phyloP scores from a whole-genome alignment of 1,140 invertebrate genomes.

The Argopecten irradians region DNA sequence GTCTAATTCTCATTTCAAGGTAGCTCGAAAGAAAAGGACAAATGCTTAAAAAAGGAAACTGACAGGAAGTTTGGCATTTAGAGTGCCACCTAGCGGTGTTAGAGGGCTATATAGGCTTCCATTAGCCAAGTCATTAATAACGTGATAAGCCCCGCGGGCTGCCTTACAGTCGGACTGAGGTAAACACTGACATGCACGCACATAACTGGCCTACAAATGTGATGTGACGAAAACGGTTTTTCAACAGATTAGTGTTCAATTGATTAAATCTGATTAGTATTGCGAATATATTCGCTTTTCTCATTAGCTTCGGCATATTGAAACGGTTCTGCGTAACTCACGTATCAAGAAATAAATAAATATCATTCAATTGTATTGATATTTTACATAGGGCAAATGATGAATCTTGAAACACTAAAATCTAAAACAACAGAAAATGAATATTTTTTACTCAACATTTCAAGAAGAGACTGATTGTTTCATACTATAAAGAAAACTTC shows the following conservation, averaged over 20 bases:
- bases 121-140: not conserved
- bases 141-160: not conserved
- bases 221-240: constrained; percentile 12
- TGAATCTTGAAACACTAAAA: too few relatives aligned
- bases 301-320: not conserved
- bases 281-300: not conserved
- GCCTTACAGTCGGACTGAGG: not conserved
- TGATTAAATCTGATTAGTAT: not conserved
- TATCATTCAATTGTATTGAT: too few relatives aligned
- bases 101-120: not conserved
- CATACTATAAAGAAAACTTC: too few relatives aligned
- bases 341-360: too few relatives aligned
- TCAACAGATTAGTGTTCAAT: not conserved
- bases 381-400: too few relatives aligned
- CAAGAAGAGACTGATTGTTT: too few relatives aligned
- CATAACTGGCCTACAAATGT: not conserved
- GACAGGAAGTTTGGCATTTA: constrained; percentile 14
- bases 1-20: not conserved
- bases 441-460: too few relatives aligned
- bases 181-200: not conserved
- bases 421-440: too few relatives aligned
- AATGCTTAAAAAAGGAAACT: not conserved
- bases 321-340: too few relatives aligned
- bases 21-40: not conserved
- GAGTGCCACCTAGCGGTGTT: constrained; percentile 9